phyloP scores from a whole-genome alignment of 1,140 invertebrate species.

The Bactericera cockerelli region DNA sequence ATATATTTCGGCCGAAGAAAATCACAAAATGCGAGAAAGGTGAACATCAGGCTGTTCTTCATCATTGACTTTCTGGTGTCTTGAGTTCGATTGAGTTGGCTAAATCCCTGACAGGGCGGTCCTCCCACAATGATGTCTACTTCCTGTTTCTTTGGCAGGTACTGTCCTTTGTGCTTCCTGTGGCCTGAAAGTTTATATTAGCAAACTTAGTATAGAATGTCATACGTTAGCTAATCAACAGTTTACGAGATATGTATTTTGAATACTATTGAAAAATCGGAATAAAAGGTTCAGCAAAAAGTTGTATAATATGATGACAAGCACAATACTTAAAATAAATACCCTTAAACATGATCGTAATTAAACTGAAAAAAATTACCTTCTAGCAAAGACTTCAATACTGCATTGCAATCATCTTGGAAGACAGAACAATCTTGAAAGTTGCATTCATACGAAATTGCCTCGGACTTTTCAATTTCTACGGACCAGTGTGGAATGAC shows the following conservation, averaged over 20 bases:
- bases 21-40: constrained; percentile 71
- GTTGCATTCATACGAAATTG: constrained; percentile 63
- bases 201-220: too few relatives aligned
- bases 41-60: constrained; percentile 72
- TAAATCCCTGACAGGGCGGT: constrained; percentile 85
- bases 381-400: too few relatives aligned
- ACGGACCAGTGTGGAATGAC: constrained; percentile 63
- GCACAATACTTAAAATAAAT: too few relatives aligned
- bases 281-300: too few relatives aligned
- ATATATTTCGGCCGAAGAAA: constrained; percentile 74
- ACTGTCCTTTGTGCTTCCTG: constrained; percentile 37
- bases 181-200: too few relatives aligned
- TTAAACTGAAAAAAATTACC: too few relatives aligned
- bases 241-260: too few relatives aligned
- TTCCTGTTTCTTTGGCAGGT: constrained; percentile 57
- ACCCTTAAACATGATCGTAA: too few relatives aligned
- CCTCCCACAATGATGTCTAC: constrained; percentile 74
- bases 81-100: constrained; percentile 79
- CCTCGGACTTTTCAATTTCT: constrained; percentile 61
- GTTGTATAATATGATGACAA: too few relatives aligned
- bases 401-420: constrained; percentile 59
- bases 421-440: constrained; percentile 59
- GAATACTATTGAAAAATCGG: too few relatives aligned
- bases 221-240: too few relatives aligned
- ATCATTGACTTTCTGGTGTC: constrained; percentile 68